Conservation (phyloP, 2,888 invertebrate species). For the Crematogaster levior region DNA sequence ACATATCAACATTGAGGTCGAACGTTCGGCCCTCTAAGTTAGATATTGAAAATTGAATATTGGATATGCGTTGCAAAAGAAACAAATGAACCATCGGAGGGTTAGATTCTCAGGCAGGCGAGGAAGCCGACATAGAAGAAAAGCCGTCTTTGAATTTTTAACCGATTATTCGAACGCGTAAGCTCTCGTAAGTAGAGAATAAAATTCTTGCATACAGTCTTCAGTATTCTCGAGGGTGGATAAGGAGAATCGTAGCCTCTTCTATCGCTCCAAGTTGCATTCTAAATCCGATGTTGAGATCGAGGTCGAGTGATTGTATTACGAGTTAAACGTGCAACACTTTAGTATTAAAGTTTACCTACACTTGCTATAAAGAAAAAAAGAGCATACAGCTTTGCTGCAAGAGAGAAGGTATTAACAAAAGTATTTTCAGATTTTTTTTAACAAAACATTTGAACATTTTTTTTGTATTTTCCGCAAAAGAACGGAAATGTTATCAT, state of each 20-base stretch:
- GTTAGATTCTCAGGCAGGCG: not conserved
- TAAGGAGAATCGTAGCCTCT: constrained; percentile 24
- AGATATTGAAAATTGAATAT: constrained; percentile 51
- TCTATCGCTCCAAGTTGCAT: constrained; percentile 12
- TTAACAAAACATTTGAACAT: not conserved
- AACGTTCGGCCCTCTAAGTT: constrained; percentile 19
- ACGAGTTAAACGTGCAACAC: constrained; percentile 5
- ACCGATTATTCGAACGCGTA: constrained; percentile 43
- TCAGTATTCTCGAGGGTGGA: constrained; percentile 23
- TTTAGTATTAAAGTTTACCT: constrained; percentile 3
- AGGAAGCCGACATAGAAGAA: constrained; percentile 1
- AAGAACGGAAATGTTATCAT: not conserved
- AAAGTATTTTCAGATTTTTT: not conserved
- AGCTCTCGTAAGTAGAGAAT: constrained; percentile 42
- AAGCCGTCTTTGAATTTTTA: constrained; percentile 48
- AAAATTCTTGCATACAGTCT: constrained; percentile 21
- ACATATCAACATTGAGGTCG: constrained; percentile 29
- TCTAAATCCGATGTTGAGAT: constrained; percentile 13
- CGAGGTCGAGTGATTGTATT: constrained; percentile 7
- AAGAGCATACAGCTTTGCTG: not conserved
- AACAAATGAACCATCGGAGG: constrained; percentile 22
- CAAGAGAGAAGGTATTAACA: not conserved
- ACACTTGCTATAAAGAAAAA: not conserved
- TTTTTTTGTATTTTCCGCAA: not conserved
- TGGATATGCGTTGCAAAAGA: constrained; percentile 38